Evolutionary conservation across 2,888 invertebrate species (phyloP).

Genomic region (Sinohyriopsis cumingii): DNA sequence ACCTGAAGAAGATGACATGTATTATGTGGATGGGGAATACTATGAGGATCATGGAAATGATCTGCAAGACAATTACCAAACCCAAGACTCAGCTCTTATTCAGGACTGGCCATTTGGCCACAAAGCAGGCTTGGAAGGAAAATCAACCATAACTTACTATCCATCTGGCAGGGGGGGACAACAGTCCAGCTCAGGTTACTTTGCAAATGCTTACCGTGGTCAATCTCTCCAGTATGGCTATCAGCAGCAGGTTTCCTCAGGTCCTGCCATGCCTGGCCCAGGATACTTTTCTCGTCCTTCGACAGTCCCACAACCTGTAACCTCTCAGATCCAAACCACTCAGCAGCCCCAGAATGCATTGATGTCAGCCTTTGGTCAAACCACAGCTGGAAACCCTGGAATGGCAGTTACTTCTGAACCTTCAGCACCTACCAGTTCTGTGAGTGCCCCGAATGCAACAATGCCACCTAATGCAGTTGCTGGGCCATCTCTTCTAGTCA

Average conservation of each 20-base stretch:
- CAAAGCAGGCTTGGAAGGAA: constrained; percentile 53
- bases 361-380: constrained; percentile 7
- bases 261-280: constrained; percentile 51
- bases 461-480: constrained; percentile 48
- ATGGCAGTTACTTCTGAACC: constrained; percentile 21
- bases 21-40: constrained; percentile 51
- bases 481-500: constrained; percentile 24
- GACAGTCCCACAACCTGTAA: constrained; percentile 6
- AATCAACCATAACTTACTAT: constrained; percentile 54
- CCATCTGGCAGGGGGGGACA: constrained; percentile 25
- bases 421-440: constrained; percentile 11
- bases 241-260: constrained; percentile 18
- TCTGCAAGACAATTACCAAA: constrained; percentile 34
- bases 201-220: constrained; percentile 55
- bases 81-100: constrained; percentile 51
- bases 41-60: constrained; percentile 47
- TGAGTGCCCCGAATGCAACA: constrained; percentile 12
- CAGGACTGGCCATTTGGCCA: constrained; percentile 64
- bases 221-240: constrained; percentile 55
- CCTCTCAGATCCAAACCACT: constrained; percentile 15
- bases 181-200: constrained; percentile 47
- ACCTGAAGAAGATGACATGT: constrained; percentile 42
- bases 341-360: constrained; percentile 5
- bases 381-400: constrained; percentile 12
- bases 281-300: constrained; percentile 55